Base-by-base conservation (phyloP, 2,888 invertebrate species). In the Tryphoninae sp. region DNA sequence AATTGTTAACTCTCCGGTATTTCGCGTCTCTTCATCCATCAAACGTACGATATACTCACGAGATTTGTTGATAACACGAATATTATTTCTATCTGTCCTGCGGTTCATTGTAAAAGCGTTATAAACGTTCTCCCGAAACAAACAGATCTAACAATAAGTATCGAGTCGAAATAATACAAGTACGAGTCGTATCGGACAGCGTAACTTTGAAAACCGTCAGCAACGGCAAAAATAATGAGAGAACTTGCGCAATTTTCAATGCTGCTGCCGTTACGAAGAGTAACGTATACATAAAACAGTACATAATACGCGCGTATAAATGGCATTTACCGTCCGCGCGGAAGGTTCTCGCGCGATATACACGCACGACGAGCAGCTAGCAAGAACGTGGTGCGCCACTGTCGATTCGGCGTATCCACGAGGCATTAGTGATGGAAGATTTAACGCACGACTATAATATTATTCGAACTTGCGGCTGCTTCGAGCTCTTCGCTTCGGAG, bases 161-260 rank as follows among this genome's bases (percentile, higher is more conserved):
- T n/a, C 11, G 9, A 33, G 55, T 26, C 8, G n/a, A 80, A 72
- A 72, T 55, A 69, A 76, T 76, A 53, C 13, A 51, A 40, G 67
- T 67, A 45, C 53, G 23, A 19, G 19, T 4, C 49, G 4, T 22
- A 61, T 74, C 79, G 49, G 69, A 58, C 69, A 11, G 9, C 26
- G 53, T 62, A 40, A 26, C 51, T 16, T 2, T 13, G 26, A 19
- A 11, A 51, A 58, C 49, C 67, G 42, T 45, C 23, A 71, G 16
- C n/a, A 33, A 33, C 33, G n/a, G n/a, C 19, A 19, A 16, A 45
- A 65, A 62, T 23, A 69, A 73, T 59, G 40, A 33, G 51, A 59
- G 49, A 33, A 40, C 64, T 73, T 45, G 72, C 67, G 49, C 76
- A 80, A 77, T 55, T 22, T 16, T 0, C 3, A 71, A 23, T 13